Evolutionary conservation across 92 coral and sea anemone genomes (phyloP).

Genomic region (Meandrina meandrites): DNA sequence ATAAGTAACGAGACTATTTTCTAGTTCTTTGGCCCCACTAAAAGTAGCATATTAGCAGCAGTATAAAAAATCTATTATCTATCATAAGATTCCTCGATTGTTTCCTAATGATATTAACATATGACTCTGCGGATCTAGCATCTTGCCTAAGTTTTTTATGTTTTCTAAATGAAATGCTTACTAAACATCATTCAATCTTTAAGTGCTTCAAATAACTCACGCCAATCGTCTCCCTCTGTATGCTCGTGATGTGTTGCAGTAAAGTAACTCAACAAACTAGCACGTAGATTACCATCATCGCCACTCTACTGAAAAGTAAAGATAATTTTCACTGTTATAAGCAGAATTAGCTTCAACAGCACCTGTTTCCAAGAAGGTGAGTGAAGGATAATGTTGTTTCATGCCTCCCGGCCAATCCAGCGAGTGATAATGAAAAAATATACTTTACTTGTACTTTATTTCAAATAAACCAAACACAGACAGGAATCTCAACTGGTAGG

Average conservation of each 20-base stretch:
- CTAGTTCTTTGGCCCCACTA: neutral
- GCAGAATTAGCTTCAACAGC: neutral
- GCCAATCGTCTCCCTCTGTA: constrained; percentile 20
- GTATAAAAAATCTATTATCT: neutral
- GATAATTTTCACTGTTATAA: too few relatives aligned
- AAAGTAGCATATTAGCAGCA: neutral
- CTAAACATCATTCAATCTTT: constrained; percentile 14
- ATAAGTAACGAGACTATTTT: neutral
- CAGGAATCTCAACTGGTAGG: too few relatives aligned
- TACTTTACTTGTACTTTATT: too few relatives aligned
- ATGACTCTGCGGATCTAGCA: neutral
- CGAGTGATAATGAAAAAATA: too few relatives aligned
- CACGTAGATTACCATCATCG: constrained; percentile 16
- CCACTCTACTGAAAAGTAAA: constrained; percentile 46
- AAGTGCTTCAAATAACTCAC: constrained; percentile 39
- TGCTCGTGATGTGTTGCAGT: constrained; percentile 14
- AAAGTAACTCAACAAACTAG: constrained; percentile 28
- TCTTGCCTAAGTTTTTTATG: neutral
- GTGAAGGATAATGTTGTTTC: too few relatives aligned
- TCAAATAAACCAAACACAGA: too few relatives aligned
- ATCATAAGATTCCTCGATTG: neutral
- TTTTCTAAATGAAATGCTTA: neutral
- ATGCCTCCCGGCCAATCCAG: too few relatives aligned
- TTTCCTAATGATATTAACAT: neutral
- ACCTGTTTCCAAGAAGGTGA: too few relatives aligned